phyloP scores from a whole-genome alignment of 1,140 invertebrate genomes.

The Ephestia elutella region DNA sequence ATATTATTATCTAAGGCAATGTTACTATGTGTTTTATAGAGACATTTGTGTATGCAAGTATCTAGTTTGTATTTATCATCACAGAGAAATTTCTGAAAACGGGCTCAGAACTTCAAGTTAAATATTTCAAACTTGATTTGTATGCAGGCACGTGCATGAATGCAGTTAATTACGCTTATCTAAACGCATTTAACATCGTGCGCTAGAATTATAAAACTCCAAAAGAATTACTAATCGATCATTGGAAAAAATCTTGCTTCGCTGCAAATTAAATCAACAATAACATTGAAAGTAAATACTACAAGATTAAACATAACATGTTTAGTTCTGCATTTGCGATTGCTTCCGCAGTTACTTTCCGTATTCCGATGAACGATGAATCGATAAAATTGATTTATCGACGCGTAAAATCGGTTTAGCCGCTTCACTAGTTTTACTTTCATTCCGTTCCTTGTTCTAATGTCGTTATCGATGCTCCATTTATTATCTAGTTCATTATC shows the following conservation, averaged over 20 bases:
- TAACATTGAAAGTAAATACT: not conserved
- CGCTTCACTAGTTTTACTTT: conserved; percentile 29
- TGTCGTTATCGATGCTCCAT: conserved; percentile 21
- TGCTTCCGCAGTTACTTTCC: conserved; percentile 24
- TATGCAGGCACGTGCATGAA: not conserved
- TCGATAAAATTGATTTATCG: conserved; percentile 29
- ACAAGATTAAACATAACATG: conserved; percentile 2
- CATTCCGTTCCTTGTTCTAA: conserved; percentile 21
- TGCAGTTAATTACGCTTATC: not conserved
- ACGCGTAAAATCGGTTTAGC: conserved; percentile 39
- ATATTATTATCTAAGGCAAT: too few species aligned
- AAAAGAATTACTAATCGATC: not conserved
- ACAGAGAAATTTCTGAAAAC: too few species aligned
- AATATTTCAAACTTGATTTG: not conserved
- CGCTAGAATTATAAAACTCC: not conserved
- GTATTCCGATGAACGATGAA: conserved; percentile 18
- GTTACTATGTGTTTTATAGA: too few species aligned
- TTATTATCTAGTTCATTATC: conserved; percentile 19
- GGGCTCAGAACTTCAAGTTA: too few species aligned
- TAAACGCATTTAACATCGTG: not conserved
- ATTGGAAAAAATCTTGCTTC: not conserved
- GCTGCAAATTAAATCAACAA: not conserved
- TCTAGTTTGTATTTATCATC: too few species aligned
- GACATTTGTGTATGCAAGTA: too few species aligned
- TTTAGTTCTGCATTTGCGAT: conserved; percentile 1